Base-by-base conservation (phyloP, 2,797 vertebrate genomes). In the Toxotes lorentzi region DNA sequence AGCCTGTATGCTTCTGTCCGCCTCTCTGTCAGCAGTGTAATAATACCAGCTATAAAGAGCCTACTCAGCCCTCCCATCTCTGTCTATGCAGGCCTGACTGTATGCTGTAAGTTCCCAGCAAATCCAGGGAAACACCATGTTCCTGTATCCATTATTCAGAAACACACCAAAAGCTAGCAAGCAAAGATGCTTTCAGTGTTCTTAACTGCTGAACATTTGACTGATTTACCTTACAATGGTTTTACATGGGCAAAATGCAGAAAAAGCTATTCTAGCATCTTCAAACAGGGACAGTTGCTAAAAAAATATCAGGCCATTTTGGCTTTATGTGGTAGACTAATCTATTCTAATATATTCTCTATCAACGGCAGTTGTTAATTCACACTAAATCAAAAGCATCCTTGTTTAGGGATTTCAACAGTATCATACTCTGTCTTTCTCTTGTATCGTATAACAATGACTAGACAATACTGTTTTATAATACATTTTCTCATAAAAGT, bases 91-190 rank as follows among this genome's bases (percentile, higher is more conserved):
- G 38, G 70, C 53, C 43, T 27, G 30, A 79, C 61, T 41, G 53
- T 57, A 60, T 16, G 62, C 58, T 86, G 73, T 53, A 74, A 82
- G 76, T 76, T 66, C 72, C 65, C 65, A 64, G 61, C 72, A 68
- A 56, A 72, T 57, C 58, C 67, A 69, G 72, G 78, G 72, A 91
- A 88, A 83, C 76, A 57, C 41, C 45, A 23, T 79, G 87, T 88
- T 86, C 79, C 77, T 61, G 13, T 56, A 90, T 92, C 59, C 64
- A 93, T 93, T 92, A 91, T 93, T 92, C 57, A 93, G 70, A 87
- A 62, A 69, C 27, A 58, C 58, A 65, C 21, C 48, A 11, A 38
- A 53, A 85, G 48, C 61, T 9, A 38, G 65, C 3, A 3, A 58
- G 72, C 51, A 60, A 81, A 80, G 72, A 88, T 78, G 86, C 84